Base-by-base conservation (phyloP, 2,797 vertebrate genomes). In the Chaetodon trifasciatus region DNA sequence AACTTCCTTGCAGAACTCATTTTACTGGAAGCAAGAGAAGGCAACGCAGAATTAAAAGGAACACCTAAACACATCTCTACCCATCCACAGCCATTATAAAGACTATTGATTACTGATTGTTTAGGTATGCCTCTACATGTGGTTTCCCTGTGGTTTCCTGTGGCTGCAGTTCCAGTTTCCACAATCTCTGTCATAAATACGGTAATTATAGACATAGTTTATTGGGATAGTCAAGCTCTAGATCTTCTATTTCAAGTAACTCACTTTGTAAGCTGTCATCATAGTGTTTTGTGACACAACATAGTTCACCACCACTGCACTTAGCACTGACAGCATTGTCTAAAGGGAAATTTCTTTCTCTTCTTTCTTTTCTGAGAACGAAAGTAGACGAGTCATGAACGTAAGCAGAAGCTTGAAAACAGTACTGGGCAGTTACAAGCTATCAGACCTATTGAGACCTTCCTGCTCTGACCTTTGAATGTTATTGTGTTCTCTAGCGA, bases 391-490 rank as follows among this genome's bases (percentile, higher is more conserved):
- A 39, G 44, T 76, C 15, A 80, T 19, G 8, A 53, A 13, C 9
- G 1, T 46, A 63, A 76, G 61, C 49, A 79, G 50, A 79, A 46
- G 35, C 9, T 1, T 32, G 3, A 61, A 66, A 62, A 70, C 53
- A 49, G 32, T 3, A 11, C 11, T n/a, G 1, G 1, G 28, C 19
- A 23, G n/a, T 50, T 56, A 58, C 42, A 46, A 62, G 44, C 21
- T 24, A 21, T 53, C 32, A 63, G 13, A 60, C 19, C 65, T 60
- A 32, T 6, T 58, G 42, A 62, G 1, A 76, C 56, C 44, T 49
- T 40, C 49, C 70, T 46, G 64, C 23, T 24, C 23, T 74, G 70
- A 85, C 74, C 77, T 78, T 76, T 78, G 55, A 87, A 21, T 61
- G n/a, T n/a, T 3, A 73, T 39, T 85, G 32, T 83, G 62, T 49